A percentile compares a stretch with the other conserved stretches of the same genome.
These are phyloP conservation scores for Sepioteuthis lessoniana DNA, from an alignment of 2,888 invertebrate species.

Conservation along the genomic window DNA sequence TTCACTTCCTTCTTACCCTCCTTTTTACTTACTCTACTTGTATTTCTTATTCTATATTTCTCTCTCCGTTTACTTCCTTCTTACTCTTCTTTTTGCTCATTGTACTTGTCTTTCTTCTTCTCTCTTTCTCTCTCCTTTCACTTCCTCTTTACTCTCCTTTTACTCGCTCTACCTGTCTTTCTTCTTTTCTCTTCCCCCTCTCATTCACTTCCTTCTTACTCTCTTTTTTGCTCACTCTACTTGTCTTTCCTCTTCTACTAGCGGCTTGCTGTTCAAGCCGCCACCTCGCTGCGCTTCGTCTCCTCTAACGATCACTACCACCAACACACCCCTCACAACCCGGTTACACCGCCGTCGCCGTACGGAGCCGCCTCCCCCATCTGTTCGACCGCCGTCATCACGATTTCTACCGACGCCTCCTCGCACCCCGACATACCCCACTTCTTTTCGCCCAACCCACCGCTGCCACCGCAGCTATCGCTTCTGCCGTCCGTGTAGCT, in stretches of 20 bases:
- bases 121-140: too few relatives aligned
- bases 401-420: not conserved
- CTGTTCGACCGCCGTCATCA: conserved; percentile 13
- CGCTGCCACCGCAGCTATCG: not conserved
- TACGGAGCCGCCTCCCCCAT: not conserved
- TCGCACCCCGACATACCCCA: not conserved
- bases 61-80: too few relatives aligned
- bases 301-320: not conserved
- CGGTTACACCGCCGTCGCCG: not conserved
- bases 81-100: too few relatives aligned
- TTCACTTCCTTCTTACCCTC: too few relatives aligned
- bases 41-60: too few relatives aligned
- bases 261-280: conserved; percentile 23
- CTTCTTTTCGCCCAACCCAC: not conserved
- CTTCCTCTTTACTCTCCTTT: too few relatives aligned
- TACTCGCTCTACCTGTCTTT: too few relatives aligned
- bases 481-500: not conserved
- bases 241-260: not conserved
- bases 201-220: not conserved
- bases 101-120: too few relatives aligned
- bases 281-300: not conserved
- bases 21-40: too few relatives aligned
- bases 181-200: too few relatives aligned
- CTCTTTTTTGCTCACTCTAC: not conserved
- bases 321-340: not conserved